Evolutionary conservation across 2,797 vertebrate species (phyloP).

Genomic region (Hapalemur alaotrensis): DNA sequence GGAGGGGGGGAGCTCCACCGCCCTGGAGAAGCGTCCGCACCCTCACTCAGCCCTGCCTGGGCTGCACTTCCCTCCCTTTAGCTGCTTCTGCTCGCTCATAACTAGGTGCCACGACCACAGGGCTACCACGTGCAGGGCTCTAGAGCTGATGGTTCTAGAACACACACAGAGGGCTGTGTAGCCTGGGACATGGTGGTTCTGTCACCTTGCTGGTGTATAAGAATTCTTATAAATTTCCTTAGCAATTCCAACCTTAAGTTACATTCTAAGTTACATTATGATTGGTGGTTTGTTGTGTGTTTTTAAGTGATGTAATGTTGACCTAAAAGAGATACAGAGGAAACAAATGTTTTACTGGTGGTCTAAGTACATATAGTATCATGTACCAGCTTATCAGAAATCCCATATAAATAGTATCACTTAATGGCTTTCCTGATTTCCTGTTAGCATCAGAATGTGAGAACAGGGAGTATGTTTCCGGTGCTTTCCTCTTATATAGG

Average conservation of each 20-base stretch:
- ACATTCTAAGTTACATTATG: not conserved
- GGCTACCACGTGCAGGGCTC: not conserved
- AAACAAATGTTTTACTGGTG: accelerated
- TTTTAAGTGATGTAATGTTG: not conserved
- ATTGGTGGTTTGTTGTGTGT: not conserved
- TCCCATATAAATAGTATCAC: accelerated
- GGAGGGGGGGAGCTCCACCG: not conserved
- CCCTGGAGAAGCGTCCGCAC: not conserved
- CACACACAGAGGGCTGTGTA: accelerated
- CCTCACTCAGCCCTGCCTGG: not conserved
- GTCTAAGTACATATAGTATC: accelerated
- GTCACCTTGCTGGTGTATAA: not conserved
- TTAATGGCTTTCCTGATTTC: accelerated
- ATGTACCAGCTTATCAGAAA: accelerated
- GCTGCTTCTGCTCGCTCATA: accelerated
- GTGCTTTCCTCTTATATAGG: accelerated
- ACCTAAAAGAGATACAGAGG: not conserved
- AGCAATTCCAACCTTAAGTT: not conserved
- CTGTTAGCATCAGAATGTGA: accelerated
- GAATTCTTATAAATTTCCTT: not conserved
- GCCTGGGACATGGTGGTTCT: accelerated
- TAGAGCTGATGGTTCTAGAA: accelerated
- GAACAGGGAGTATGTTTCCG: accelerated
- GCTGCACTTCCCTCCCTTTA: too few species aligned
- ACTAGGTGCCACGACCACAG: accelerated